A percentile compares a stretch with the other conserved stretches of the same genome.
phyloP scores from a whole-genome alignment of 2,113 vertebrate species.

The Neomonachus schauinslandi region DNA sequence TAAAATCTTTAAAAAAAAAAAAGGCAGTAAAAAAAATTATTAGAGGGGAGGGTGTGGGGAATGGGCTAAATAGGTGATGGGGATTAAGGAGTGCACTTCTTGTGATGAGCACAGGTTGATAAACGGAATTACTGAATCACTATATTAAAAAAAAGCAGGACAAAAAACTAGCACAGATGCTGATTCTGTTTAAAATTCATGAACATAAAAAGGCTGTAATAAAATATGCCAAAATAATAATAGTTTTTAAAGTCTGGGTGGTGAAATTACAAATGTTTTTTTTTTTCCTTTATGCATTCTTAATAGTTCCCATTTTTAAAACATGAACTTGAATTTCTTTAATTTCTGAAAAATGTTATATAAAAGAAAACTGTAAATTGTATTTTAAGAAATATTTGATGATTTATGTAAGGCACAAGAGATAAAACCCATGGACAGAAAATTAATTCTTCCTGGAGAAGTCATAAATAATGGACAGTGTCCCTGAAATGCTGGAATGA shows the following conservation, averaged over 20 bases:
- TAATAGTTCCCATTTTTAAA: neutral
- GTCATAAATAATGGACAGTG: neutral
- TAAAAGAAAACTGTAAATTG: neutral
- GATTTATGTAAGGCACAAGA: neutral
- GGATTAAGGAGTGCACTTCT: neutral
- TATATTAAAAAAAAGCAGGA: neutral
- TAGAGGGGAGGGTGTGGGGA: neutral
- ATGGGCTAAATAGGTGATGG: neutral
- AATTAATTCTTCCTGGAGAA: neutral
- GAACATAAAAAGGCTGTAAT: neutral
- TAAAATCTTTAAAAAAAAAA: neutral
- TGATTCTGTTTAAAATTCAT: constrained; percentile 5
- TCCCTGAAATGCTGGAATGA: neutral
- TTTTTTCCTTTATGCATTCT: neutral
- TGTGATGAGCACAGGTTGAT: neutral
- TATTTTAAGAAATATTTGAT: neutral
- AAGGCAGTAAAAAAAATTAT: neutral
- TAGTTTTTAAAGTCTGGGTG: neutral
- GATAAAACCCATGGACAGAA: neutral
- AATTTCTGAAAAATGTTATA: neutral
- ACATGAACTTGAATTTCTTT: neutral
- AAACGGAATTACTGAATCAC: neutral
- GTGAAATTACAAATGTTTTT: neutral
- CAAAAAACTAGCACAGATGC: neutral
- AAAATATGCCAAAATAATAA: neutral